phyloP scores from a whole-genome alignment of 2,888 invertebrate genomes.

The Lasius platythorax region DNA sequence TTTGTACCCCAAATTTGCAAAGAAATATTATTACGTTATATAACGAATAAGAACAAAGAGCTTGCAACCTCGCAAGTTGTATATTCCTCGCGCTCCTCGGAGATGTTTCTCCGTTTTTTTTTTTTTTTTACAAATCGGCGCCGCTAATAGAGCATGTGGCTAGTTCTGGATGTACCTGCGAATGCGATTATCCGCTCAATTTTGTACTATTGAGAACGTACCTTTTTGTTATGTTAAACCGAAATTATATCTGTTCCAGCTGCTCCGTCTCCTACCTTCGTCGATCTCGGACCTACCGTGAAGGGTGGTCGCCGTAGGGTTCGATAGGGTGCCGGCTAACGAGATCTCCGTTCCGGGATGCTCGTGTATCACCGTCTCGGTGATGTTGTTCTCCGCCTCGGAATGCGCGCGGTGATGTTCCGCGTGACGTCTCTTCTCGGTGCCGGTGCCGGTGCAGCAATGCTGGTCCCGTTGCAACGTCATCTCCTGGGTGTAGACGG shows the following conservation, averaged over 20 bases:
- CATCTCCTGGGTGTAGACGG: slow-evolving; percentile 79
- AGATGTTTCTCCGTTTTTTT: slow-evolving; percentile 6
- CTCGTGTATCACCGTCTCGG: slow-evolving; percentile 82
- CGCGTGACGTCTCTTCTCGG: slow-evolving; percentile 72
- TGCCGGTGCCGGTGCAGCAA: slow-evolving; percentile 71
- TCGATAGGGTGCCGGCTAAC: slow-evolving; percentile 65
- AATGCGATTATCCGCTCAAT: slow-evolving; percentile 30
- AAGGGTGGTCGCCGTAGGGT: slow-evolving; percentile 61
- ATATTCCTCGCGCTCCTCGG: slow-evolving; percentile 30
- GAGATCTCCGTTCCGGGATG: slow-evolving; percentile 74
- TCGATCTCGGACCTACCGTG: slow-evolving; percentile 62
- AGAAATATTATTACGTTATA: background rate
- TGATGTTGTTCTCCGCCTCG: slow-evolving; percentile 81
- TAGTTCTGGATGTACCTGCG: slow-evolving; percentile 69
- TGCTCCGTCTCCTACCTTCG: background rate
- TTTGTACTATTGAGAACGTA: background rate
- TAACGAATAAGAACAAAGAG: background rate
- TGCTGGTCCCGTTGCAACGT: slow-evolving; percentile 70
- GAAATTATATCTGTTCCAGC: background rate
- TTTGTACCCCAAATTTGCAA: slow-evolving; percentile 13
- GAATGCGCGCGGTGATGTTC: slow-evolving; percentile 76
- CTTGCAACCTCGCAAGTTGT: background rate
- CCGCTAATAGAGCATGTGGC: slow-evolving; percentile 74
- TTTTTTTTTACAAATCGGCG: background rate
- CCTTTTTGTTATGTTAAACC: background rate